These are phyloP conservation scores for Mesoclemmys tuberculata DNA, from an alignment of 2,113 vertebrate species.

Conservation along the genomic window DNA sequence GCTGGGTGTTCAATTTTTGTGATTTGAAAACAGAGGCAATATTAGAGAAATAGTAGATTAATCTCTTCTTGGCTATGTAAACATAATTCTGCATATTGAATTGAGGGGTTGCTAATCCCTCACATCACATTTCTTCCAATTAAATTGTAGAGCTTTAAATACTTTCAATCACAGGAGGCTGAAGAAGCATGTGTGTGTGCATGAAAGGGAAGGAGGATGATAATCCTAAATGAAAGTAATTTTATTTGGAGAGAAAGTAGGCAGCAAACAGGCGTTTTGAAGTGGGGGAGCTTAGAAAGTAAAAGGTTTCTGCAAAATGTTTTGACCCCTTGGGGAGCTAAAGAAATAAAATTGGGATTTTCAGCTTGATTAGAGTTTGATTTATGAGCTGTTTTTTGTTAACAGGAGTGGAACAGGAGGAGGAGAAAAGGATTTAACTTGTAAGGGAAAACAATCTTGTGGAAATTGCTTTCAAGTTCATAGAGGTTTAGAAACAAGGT, in stretches of 20 bases:
- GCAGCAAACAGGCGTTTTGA: conserved; percentile 57
- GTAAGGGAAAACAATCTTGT: conserved; percentile 68
- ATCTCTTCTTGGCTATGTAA: conserved; percentile 77
- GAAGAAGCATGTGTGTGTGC: conserved; percentile 40
- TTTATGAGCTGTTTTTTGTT: conserved; percentile 68
- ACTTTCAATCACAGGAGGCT: conserved; percentile 63
- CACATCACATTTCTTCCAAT: conserved; percentile 79
- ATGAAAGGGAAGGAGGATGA: conserved; percentile 35
- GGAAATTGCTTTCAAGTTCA: conserved; percentile 65
- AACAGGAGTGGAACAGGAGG: conserved; percentile 60
- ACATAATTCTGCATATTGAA: conserved; percentile 80
- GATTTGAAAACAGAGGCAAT: conserved; percentile 71
- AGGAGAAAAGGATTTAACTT: conserved; percentile 69
- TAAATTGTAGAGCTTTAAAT: conserved; percentile 76
- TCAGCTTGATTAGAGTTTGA: conserved; percentile 72
- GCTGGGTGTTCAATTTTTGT: conserved; percentile 36
- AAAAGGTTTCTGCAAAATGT: conserved; percentile 70
- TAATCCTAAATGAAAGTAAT: conserved; percentile 76
- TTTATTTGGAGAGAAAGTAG: conserved; percentile 66
- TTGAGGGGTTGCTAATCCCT: conserved; percentile 82
- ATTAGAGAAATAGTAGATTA: conserved; percentile 75
- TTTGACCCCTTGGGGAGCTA: conserved; percentile 29
- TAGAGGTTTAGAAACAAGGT: conserved; percentile 10
- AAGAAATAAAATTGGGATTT: conserved; percentile 70
- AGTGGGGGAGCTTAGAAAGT: conserved; percentile 65